Evolutionary conservation across 2,797 vertebrate genomes (phyloP), one percentile per base, ranked within the genome.

Genomic region (Monodelphis domestica): DNA sequence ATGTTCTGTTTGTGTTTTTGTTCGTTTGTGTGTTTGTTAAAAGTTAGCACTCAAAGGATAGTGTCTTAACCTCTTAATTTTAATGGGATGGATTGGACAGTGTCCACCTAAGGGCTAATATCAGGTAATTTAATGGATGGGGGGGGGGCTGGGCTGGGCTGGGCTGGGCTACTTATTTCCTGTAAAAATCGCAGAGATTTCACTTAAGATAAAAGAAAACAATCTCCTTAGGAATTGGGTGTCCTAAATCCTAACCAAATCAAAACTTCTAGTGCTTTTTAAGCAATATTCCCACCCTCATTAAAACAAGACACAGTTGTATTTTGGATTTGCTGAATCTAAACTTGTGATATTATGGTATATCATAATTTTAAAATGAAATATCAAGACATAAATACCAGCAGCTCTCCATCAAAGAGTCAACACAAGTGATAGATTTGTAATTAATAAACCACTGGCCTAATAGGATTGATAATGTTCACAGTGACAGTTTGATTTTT

Each of bases 401-500:
- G n/a, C n/a, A 78, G 21, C 2, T 26, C 21, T 93, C 24, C 38
- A 55, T 91, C 88, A 95, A 88, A 91, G 63, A 93, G 70, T 92
- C n/a, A 90, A 45, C 89, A 33, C 87, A 14, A 87, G 38, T 45
- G 96, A 26, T 90, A 95, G 50, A 90, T 53, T 94, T 89, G 92
- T 94, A 2, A 54, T 92, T 53, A 87, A 89, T 78, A 29, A 90
- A 59, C 38, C 91, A 52, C 28, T 54, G 29, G 10, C 93, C 54
- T 93, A 95, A 90, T 84, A 91, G 30, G 4, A 1, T 93, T 59
- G 95, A 30, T 50, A 12, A 12, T 30, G 53, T 89, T 92, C 93
- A 51, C 45, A 95, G 63, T 92, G 94, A 91, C 50, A 96, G 88
- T 95, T 93, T 88, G 17, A 59, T 93, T 91, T 91, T 29, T 88